These are phyloP conservation scores for Arenaria interpres DNA, from an alignment of 2,113 vertebrate genomes.

Conservation along the genomic window DNA sequence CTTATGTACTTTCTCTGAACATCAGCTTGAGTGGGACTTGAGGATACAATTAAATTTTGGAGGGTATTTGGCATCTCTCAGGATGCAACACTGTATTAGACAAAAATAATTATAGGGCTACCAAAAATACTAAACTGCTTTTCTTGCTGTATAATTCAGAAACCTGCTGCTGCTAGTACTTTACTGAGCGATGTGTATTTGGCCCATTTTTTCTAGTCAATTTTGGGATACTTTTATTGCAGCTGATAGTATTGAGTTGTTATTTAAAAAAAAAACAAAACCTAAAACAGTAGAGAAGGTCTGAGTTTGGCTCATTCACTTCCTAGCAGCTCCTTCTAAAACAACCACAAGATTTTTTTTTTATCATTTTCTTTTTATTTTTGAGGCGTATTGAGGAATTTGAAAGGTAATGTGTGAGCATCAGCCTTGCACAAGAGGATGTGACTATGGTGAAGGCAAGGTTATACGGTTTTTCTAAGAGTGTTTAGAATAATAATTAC, in stretches of 20 bases:
- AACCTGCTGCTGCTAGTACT: not conserved
- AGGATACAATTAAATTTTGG: not conserved
- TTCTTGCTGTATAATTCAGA: not conserved
- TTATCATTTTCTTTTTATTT: not conserved
- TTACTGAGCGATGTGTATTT: not conserved
- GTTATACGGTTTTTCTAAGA: not conserved
- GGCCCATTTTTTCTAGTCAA: not conserved
- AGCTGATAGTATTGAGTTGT: not conserved
- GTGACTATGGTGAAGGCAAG: not conserved
- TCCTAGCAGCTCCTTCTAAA: not conserved
- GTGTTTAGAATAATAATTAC: not conserved
- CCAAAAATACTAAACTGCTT: not conserved
- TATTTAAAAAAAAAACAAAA: not conserved
- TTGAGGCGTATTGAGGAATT: not conserved
- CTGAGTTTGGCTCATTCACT: not conserved
- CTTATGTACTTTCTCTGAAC: not conserved
- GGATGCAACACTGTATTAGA: not conserved
- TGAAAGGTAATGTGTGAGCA: not conserved
- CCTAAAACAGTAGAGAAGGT: accelerated
- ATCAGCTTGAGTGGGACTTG: not conserved
- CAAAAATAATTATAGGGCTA: not conserved
- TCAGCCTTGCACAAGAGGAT: not conserved
- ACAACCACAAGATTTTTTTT: not conserved
- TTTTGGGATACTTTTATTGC: not conserved
- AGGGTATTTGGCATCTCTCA: not conserved